Base-by-base conservation (phyloP, 2,888 invertebrate genomes). In the Slavum lentiscoides region DNA sequence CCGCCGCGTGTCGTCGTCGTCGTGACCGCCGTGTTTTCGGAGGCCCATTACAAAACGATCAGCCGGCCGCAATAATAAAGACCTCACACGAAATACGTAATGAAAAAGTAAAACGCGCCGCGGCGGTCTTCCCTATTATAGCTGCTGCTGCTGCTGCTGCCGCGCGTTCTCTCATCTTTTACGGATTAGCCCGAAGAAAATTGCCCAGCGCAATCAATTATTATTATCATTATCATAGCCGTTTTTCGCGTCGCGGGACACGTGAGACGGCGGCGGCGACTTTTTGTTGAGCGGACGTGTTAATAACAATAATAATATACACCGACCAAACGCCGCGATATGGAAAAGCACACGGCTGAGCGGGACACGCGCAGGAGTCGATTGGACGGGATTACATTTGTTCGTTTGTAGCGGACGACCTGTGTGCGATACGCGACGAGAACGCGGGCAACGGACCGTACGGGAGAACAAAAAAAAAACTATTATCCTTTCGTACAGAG, bases 21-120 rank as follows among this genome's bases (percentile, higher is more conserved):
- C 80, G 80, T 80, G 80, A 80, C 72, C 80, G 64, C 80, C 77
- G 77, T 23, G 55, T 70, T 64, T 72, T 70, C 55, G 19, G 53
- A 37, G 62, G 64, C 80, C 69, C 80, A 80, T 80, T 80, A 80
- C 80, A 80, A 80, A 80, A 80, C 80, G 80, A 80, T 80, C 80
- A 80, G 72, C 69, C 70, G 70, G 72, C 64, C 72, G 49, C 49
- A 11, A 11, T 30, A 80, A 80, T 80, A 72, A 80, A 80, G 80
- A 80, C 80, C 80, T 80, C 80, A 80, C 80, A 80, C 80, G 80
- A 80, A 80, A 80, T 58, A 9, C 7, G 6, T 9, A 64, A 72
- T 39, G 80, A 72, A 72, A 70, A 80, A 80, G 64, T 9, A 80
- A 64, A 80, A 80, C 70, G 70, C 55, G 55, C 13, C 49, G 43